A percentile compares a stretch with the other conserved stretches of the same genome.
Conservation (phyloP, 2,797 vertebrate genomes). For the Chiloscyllium punctatum region DNA sequence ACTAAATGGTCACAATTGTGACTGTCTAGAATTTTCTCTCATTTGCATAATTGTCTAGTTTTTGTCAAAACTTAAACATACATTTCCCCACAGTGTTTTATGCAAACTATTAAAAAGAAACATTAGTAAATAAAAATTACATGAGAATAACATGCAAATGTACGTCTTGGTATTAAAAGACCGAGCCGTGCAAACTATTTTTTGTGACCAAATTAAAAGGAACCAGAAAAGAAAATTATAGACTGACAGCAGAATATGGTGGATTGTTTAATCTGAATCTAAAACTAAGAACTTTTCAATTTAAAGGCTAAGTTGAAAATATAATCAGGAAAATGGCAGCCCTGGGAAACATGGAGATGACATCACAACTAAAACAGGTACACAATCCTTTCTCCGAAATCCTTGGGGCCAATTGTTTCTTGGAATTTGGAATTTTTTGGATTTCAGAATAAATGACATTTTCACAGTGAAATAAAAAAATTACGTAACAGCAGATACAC, state of each 20-base stretch:
- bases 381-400: too few relatives aligned
- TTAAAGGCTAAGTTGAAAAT: background rate
- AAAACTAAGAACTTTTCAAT: background rate
- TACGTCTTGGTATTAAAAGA: background rate
- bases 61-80: background rate
- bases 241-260: background rate
- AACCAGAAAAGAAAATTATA: background rate
- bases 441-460: too few relatives aligned
- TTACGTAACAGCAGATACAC: too few relatives aligned
- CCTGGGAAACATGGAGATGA: background rate
- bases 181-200: too few relatives aligned
- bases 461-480: too few relatives aligned
- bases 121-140: background rate
- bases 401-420: too few relatives aligned
- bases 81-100: background rate
- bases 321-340: background rate
- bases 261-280: background rate
- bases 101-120: constrained; percentile 12
- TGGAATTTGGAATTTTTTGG: too few relatives aligned
- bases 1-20: background rate
- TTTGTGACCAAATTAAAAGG: background rate
- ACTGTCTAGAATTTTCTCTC: background rate
- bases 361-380: background rate
- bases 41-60: background rate
- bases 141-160: background rate